Evolutionary conservation across 2,113 vertebrate genomes (phyloP).

Genomic region (Cheilinus undulatus): DNA sequence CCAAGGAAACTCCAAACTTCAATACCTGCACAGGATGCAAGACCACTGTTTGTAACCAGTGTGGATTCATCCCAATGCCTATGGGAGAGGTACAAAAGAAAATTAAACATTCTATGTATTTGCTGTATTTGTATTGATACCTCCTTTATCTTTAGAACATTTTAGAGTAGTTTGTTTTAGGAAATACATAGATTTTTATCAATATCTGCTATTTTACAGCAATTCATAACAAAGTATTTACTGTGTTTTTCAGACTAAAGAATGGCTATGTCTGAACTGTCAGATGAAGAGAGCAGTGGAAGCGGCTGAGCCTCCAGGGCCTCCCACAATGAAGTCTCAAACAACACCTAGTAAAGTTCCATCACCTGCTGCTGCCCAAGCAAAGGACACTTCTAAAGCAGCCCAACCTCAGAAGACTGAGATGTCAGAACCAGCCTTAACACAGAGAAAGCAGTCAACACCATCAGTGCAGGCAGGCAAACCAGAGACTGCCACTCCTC

Average conservation of each 20-base stretch:
- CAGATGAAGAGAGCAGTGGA: slow-evolving; percentile 92
- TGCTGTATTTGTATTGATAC: no score
- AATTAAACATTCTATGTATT: not conserved
- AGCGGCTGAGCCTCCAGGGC: slow-evolving; percentile 80
- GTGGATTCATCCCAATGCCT: slow-evolving; percentile 80
- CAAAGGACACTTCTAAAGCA: slow-evolving; percentile 42
- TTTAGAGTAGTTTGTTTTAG: not conserved
- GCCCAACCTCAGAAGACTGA: slow-evolving; percentile 34
- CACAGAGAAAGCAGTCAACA: slow-evolving; percentile 66
- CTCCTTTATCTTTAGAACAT: not conserved
- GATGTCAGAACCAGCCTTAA: slow-evolving; percentile 44
- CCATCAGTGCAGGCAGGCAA: slow-evolving; percentile 67
- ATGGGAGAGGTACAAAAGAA: slow-evolving; percentile 61
- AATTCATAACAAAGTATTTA: not conserved
- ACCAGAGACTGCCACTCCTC: slow-evolving; percentile 54
- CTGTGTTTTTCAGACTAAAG: slow-evolving; percentile 83
- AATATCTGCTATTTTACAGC: not conserved
- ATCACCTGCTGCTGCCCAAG: slow-evolving; percentile 26
- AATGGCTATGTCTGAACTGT: slow-evolving; percentile 97
- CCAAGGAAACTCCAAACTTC: slow-evolving; percentile 89
- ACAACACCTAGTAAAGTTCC: slow-evolving; percentile 72
- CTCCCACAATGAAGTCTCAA: slow-evolving; percentile 71
- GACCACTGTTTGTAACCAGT: slow-evolving; percentile 91
- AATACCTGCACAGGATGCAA: slow-evolving; percentile 94
- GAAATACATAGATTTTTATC: not conserved